Base-by-base conservation (phyloP, 2,888 invertebrate genomes). In the Tolmerus cingulatus region DNA sequence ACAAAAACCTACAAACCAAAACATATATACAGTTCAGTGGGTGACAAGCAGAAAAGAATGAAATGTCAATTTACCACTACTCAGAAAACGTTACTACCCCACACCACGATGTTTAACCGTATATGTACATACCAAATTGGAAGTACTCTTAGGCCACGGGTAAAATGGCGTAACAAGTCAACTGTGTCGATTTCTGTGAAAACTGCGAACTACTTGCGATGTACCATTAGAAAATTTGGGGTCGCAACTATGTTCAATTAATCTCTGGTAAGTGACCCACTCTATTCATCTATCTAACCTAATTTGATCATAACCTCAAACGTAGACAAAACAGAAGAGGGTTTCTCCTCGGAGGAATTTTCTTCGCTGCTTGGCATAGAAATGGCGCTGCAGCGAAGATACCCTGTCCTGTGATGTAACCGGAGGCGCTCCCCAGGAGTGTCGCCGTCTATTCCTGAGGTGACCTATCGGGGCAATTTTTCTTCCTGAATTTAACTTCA, bases 251-350 rank as follows among this genome's bases (percentile, higher is more conserved):
- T 86, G 66, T 79, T 46, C 8, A 76, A 43, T 27, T 82, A 74
- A 86, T 34, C 74, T 46, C 55, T 81, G 87, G 88, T 88, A 81
- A 87, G 88, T 87, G 9, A 5, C 1, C n/a, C 40, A 23, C 43
- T 74, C 14, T 66, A 51, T 51, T 74, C 27, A 46, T 82, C 34
- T 46, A 87, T 74, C 82, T 88, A 88, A 88, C 88, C 88, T 88
- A 88, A 87, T 55, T 87, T 87, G 86, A 79, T 87, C 88, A 87
- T 88, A 88, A 88, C 88, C 88, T 88, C 88, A 88, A 88, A 88
- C 55, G 30, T 76, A 37, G 9, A 27, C 74, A 85, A 74, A 74
- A 74, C 74, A 85, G 16, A 74, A 37, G 43, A 74, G 57, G 74
- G 34, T 87, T 74, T 74, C 9, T 2, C 74, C n/a, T 12, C 37